A percentile compares a stretch with the other conserved stretches of the same genome.
Evolutionary conservation across 2,888 invertebrate species (phyloP).

Genomic region (Spilarctia lutea): DNA sequence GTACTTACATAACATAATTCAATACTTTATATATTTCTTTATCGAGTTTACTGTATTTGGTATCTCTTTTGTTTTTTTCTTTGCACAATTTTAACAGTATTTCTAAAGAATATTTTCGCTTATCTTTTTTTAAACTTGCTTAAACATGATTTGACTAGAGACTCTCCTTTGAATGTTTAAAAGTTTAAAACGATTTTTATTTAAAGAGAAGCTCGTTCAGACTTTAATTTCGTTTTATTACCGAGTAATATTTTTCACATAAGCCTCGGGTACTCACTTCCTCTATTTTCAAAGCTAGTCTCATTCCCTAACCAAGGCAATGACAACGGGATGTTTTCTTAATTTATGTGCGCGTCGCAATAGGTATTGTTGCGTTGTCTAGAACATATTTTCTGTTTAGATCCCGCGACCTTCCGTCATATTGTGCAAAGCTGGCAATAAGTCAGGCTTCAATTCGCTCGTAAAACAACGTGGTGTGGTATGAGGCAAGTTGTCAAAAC

Average conservation of each 20-base stretch:
- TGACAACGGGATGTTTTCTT: slow-evolving; percentile 5
- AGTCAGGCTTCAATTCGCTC: slow-evolving; percentile 18
- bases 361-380: slow-evolving; percentile 10
- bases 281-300: slow-evolving; percentile 4
- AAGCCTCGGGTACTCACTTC: background rate
- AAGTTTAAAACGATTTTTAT: background rate
- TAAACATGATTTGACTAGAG: background rate
- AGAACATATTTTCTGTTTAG: slow-evolving; percentile 17
- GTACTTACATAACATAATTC: too few relatives aligned
- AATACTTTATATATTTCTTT: background rate
- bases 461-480: slow-evolving; percentile 23
- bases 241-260: slow-evolving; percentile 4
- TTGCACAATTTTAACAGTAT: background rate
- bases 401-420: background rate
- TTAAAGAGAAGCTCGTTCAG: background rate
- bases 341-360: slow-evolving; percentile 15
- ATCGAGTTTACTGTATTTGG: background rate
- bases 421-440: slow-evolving; percentile 16
- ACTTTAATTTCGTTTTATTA: slow-evolving; percentile 9
- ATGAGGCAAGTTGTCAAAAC: slow-evolving; percentile 38
- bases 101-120: background rate
- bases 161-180: background rate
- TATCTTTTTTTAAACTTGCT: background rate
- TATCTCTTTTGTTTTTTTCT: background rate
- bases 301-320: slow-evolving; percentile 7